Evolutionary conservation across 1,140 invertebrate genomes (phyloP).

Genomic region (Mya arenaria): DNA sequence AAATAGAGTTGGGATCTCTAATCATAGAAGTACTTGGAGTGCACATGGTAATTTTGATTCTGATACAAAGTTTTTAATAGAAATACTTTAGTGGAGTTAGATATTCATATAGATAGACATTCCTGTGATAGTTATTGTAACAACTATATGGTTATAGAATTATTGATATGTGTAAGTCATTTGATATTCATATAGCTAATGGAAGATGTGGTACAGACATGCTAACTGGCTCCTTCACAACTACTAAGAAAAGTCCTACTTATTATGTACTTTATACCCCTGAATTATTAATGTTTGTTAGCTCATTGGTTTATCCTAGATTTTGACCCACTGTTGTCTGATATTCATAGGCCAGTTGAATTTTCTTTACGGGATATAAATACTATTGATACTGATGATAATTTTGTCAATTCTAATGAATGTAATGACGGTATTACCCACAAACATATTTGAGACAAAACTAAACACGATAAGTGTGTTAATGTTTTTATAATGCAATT

Average conservation of each 20-base stretch:
- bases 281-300: background rate
- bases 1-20: too few relatives aligned
- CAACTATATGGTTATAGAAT: background rate
- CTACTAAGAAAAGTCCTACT: background rate
- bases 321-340: constrained; percentile 8
- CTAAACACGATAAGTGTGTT: too few relatives aligned
- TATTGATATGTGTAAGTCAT: constrained; percentile 1
- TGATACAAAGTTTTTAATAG: too few relatives aligned
- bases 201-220: background rate
- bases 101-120: background rate
- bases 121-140: background rate
- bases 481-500: too few relatives aligned
- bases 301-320: background rate
- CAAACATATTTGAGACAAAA: too few relatives aligned
- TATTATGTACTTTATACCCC: background rate
- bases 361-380: too few relatives aligned
- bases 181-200: background rate
- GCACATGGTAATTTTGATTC: too few relatives aligned
- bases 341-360: background rate
- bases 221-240: background rate
- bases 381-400: too few relatives aligned
- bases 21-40: too few relatives aligned
- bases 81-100: too few relatives aligned
- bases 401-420: too few relatives aligned
- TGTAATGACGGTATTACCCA: too few relatives aligned